Conservation (phyloP, 1,140 invertebrate genomes). For the Coenobita brevimanus region DNA sequence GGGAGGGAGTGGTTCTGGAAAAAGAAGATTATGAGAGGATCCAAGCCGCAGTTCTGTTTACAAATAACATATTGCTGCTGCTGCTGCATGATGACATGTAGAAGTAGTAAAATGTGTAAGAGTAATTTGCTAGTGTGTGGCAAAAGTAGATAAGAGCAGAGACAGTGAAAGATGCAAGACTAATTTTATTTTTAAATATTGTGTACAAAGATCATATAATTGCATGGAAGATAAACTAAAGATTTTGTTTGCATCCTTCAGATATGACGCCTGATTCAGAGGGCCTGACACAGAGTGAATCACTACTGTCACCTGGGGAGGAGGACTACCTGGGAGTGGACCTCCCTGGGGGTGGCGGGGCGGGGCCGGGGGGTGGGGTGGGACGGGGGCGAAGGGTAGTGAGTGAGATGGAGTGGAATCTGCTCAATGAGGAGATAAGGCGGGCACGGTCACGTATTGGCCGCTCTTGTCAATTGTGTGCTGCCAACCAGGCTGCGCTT, state of each 20-base stretch:
- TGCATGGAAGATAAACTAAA: too few relatives aligned
- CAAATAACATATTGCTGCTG: too few relatives aligned
- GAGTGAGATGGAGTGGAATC: slow-evolving; percentile 75
- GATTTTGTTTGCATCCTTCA: background rate
- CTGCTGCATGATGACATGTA: too few relatives aligned
- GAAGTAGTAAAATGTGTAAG: too few relatives aligned
- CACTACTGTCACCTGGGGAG: slow-evolving; percentile 12
- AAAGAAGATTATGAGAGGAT: too few relatives aligned
- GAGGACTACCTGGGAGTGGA: slow-evolving; percentile 38
- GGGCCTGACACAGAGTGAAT: slow-evolving; percentile 14
- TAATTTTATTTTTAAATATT: too few relatives aligned
- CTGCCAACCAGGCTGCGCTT: slow-evolving; percentile 76
- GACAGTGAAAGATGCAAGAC: too few relatives aligned
- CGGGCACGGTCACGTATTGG: slow-evolving; percentile 30
- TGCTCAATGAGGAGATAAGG: slow-evolving; percentile 74
- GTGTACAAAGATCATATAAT: too few relatives aligned
- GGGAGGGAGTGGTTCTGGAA: too few relatives aligned
- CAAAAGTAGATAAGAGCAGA: too few relatives aligned
- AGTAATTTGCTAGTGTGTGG: too few relatives aligned
- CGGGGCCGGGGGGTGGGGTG: background rate
- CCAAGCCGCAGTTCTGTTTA: too few relatives aligned
- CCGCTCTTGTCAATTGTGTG: slow-evolving; percentile 77
- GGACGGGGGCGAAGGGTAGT: slow-evolving; percentile 72
- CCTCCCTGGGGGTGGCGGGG: background rate
- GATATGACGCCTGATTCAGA: slow-evolving; percentile 54